Base-by-base conservation (phyloP, 2,797 vertebrate species). In the Mormyrus proboscirostris region DNA sequence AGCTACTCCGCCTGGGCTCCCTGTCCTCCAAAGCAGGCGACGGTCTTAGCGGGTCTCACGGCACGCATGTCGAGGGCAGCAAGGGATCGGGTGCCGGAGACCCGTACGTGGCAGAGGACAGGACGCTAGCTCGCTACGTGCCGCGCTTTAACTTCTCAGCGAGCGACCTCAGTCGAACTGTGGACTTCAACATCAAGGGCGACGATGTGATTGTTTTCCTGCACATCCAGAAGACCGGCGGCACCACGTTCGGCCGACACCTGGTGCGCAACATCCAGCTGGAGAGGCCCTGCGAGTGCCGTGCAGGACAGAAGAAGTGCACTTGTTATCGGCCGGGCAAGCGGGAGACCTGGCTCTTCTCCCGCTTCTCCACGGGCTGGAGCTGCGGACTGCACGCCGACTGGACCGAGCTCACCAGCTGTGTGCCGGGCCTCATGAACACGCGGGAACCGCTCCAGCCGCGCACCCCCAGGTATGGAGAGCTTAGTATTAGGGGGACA, bases 361-460 rank as follows among this genome's bases (percentile, higher is more conserved):
- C 98, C 79, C 97, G 98, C 69, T 99, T 99, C 94, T 99, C 98
- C 93, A 99, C 98, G 0, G 98, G 98, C 93, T 99, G 98, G 98
- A 99, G 98, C 94, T 99, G 98, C 90, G 98, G 98, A 25, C 96
- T 99, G 76, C 98, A 99, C 6, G 98, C 98, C 6, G 98, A 99
- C 97, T 99, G 98, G 98, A 99, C 98, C 0, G 98, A 99, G 93
- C 97, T 99, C 90, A 98, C 96, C 91, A 97, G 96, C 95, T 99
- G 98, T 91, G 97, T 99, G 73, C 98, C 98, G 0, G 93, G 96
- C 0, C 94, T 97, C 84, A 97, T 98, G 96, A 96, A 96, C 94
- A 95, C 95, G 29, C 94, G 82, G 2, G 95, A 96, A 84, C 65
- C 93, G 33, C 89, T 92, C 0, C 94, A 92, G 55, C 92, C 76